phyloP scores from a whole-genome alignment of 2,113 vertebrate genomes.

The Calyptommatus sinebrachiatus region DNA sequence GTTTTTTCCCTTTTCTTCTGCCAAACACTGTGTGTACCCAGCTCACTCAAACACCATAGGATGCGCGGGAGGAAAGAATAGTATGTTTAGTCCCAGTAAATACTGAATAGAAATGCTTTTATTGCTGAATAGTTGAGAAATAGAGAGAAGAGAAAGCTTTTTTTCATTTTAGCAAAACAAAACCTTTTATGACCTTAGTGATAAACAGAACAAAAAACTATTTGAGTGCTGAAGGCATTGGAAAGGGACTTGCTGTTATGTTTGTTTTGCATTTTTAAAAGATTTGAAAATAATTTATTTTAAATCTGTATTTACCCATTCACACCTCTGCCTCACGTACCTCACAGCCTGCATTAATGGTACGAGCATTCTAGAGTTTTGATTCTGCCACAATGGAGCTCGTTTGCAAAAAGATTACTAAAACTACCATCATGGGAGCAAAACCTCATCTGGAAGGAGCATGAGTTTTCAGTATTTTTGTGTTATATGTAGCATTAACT shows the following conservation, averaged over 20 bases:
- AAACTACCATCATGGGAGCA: too few relatives aligned
- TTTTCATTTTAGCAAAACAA: not conserved
- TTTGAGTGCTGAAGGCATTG: slow-evolving; percentile 27
- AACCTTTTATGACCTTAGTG: not conserved
- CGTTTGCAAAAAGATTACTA: too few relatives aligned
- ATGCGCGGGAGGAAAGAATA: slow-evolving; percentile 59
- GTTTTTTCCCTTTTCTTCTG: slow-evolving; percentile 51
- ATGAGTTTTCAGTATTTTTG: slow-evolving; percentile 39
- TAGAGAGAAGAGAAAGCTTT: slow-evolving; percentile 7
- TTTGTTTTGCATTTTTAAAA: slow-evolving; percentile 16
- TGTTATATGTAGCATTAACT: slow-evolving; percentile 41
- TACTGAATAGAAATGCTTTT: slow-evolving; percentile 55
- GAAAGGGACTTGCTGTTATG: slow-evolving; percentile 4
- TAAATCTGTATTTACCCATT: too few relatives aligned
- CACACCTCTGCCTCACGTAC: too few relatives aligned
- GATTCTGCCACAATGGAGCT: too few relatives aligned
- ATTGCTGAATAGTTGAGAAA: slow-evolving; percentile 41
- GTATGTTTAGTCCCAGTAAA: slow-evolving; percentile 54
- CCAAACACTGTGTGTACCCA: slow-evolving; percentile 56
- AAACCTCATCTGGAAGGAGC: too few relatives aligned
- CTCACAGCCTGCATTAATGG: too few relatives aligned
- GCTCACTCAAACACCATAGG: slow-evolving; percentile 53
- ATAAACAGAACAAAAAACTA: slow-evolving; percentile 37
- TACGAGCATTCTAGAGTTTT: too few relatives aligned
- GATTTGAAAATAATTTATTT: slow-evolving; percentile 15